Percentiles rank a stretch among this genome's conserved stretches.
Evolutionary conservation across 2,888 invertebrate species (phyloP).

Genomic region (Tethea ocularis): DNA sequence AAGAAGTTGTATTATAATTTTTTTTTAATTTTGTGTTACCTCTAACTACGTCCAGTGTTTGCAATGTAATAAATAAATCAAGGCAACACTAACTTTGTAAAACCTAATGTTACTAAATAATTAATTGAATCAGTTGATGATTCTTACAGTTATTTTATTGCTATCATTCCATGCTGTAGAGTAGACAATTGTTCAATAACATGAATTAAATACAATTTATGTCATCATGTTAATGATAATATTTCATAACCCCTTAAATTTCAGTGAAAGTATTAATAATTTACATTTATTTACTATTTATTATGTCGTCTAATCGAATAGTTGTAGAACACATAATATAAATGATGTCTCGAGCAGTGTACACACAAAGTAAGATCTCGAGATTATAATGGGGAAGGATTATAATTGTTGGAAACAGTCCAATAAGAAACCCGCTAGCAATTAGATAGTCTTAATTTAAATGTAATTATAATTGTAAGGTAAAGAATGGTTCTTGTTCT

Average conservation of each 20-base stretch:
- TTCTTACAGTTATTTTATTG: not conserved
- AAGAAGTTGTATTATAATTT: not conserved
- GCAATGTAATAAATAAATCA: not conserved
- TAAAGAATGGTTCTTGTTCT: slow-evolving; percentile 83
- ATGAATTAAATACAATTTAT: not conserved
- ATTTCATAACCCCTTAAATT: not conserved
- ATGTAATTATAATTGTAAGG: slow-evolving; percentile 79
- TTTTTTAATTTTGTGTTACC: not conserved
- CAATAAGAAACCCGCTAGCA: slow-evolving; percentile 78
- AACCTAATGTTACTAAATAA: not conserved
- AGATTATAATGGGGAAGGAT: slow-evolving; percentile 61
- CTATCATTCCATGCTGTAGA: not conserved
- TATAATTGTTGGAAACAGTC: slow-evolving; percentile 61
- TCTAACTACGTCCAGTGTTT: not conserved
- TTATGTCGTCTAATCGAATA: not conserved
- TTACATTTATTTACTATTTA: not conserved
- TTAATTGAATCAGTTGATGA: not conserved
- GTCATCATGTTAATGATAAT: not conserved
- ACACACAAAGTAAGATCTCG: slow-evolving; percentile 47
- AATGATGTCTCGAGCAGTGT: slow-evolving; percentile 36
- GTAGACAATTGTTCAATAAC: not conserved
- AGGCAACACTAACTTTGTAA: not conserved
- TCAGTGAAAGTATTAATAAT: not conserved
- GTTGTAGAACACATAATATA: not conserved
- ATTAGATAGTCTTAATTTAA: slow-evolving; percentile 82